A percentile compares a stretch with the other conserved stretches of the same genome.
Conservation (phyloP, 2,113 vertebrate species). For the Microtus montanus region DNA sequence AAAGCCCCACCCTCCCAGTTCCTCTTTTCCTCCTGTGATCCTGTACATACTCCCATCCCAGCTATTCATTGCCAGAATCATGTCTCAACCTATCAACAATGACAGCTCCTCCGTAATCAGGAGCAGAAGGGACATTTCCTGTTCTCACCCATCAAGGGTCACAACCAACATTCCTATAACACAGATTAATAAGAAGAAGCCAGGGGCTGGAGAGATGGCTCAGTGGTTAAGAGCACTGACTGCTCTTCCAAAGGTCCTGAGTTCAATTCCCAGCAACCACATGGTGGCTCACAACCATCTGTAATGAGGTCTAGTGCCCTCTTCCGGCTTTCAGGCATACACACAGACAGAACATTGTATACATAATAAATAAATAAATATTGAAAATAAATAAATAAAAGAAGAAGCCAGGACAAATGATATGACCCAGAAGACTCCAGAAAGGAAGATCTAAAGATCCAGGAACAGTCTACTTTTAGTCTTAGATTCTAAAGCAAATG, state of each 20-base stretch:
- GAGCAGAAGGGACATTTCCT: background rate
- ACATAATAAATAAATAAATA: too few species aligned
- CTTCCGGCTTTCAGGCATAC: too few species aligned
- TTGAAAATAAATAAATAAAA: background rate
- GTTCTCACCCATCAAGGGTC: background rate
- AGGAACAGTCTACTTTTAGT: background rate
- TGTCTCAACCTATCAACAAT: background rate
- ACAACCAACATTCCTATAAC: background rate
- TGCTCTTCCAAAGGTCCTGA: too few species aligned
- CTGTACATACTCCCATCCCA: background rate
- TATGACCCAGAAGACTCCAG: background rate
- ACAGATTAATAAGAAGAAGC: background rate
- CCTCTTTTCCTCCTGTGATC: background rate
- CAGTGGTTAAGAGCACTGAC: too few species aligned
- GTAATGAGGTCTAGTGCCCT: too few species aligned
- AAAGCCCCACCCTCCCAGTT: background rate
- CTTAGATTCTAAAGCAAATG: background rate
- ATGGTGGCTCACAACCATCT: too few species aligned
- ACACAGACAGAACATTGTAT: too few species aligned
- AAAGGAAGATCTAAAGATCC: background rate
- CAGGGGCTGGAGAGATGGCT: background rate
- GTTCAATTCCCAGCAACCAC: too few species aligned
- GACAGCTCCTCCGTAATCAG: background rate
- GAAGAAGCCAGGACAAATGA: background rate
- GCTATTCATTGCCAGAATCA: background rate